A percentile compares a stretch with the other conserved stretches of the same genome.
These are phyloP conservation scores for Amphiura filiformis DNA, from an alignment of 35 echinoderm and acorn worm species.

Conservation along the genomic window DNA sequence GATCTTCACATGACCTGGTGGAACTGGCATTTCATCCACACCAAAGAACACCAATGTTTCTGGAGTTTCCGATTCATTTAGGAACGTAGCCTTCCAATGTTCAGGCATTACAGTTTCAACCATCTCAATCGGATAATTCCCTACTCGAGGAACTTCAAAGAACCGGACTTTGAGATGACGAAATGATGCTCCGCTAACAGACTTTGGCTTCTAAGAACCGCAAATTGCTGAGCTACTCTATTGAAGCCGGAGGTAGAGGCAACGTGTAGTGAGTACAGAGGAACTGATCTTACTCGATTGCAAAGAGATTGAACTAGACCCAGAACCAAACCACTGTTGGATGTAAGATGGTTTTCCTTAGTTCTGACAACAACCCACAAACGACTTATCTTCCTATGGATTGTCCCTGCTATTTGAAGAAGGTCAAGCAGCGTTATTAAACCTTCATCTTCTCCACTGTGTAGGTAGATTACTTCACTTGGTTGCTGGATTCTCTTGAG, in stretches of 20 bases:
- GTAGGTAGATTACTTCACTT: slow-evolving; percentile 46
- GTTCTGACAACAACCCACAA: slow-evolving; percentile 63
- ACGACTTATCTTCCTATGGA: slow-evolving; percentile 41
- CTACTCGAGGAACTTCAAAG: slow-evolving; percentile 21
- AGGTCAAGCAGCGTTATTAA: slow-evolving; percentile 48
- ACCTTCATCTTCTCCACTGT: slow-evolving; percentile 23
- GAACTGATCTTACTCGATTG: slow-evolving; percentile 59
- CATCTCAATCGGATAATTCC: slow-evolving; percentile 15
- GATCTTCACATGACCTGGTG: slow-evolving; percentile 42
- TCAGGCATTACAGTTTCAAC: slow-evolving; percentile 2
- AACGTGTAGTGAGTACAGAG: slow-evolving; percentile 25
- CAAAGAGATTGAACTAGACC: slow-evolving; percentile 57
- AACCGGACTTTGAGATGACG: not conserved
- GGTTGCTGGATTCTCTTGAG: not conserved
- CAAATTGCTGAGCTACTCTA: slow-evolving; percentile 3
- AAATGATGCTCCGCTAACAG: slow-evolving; percentile 45
- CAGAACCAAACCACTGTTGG: slow-evolving; percentile 28
- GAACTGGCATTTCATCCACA: slow-evolving; percentile 16
- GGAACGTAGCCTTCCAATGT: slow-evolving; percentile 40
- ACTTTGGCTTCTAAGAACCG: slow-evolving; percentile 3
- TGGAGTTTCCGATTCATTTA: not conserved
- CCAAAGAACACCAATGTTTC: slow-evolving; percentile 36
- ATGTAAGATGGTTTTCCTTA: not conserved
- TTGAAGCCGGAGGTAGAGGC: not conserved
- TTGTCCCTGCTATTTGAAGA: slow-evolving; percentile 40